These are phyloP conservation scores for Gymnopithys bicolor DNA, from an alignment of 2,797 vertebrate species.

Conservation along the genomic window DNA sequence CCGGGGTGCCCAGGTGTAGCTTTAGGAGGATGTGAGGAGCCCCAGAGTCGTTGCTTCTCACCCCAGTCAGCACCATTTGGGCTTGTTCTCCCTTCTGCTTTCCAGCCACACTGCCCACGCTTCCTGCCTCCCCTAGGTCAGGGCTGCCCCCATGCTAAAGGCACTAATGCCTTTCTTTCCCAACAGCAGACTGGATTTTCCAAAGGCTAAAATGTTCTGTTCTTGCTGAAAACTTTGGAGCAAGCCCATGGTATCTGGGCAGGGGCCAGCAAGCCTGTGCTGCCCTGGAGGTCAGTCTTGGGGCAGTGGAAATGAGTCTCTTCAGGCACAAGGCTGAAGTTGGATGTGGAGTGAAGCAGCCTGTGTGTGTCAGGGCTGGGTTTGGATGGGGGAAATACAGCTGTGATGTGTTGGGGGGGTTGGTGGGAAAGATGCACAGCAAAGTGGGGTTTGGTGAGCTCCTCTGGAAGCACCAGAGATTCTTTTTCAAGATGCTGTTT, in stretches of 20 bases:
- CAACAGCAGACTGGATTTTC: neutral
- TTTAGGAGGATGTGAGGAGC: neutral
- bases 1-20: accelerated
- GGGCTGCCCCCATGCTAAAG: neutral
- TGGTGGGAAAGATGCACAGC: neutral
- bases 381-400: neutral
- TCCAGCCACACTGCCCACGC: neutral
- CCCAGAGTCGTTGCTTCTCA: neutral
- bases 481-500: neutral
- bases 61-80: accelerated
- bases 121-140: neutral
- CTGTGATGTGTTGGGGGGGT: neutral
- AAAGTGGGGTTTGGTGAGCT: neutral
- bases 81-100: slow-evolving; percentile 5
- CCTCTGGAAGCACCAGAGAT: neutral
- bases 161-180: neutral
- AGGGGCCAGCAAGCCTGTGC: neutral
- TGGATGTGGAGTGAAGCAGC: neutral
- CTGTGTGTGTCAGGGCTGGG: neutral
- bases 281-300: neutral
- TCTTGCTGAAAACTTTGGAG: neutral
- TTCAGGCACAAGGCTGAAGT: neutral
- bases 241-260: neutral
- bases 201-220: neutral
- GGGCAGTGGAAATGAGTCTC: neutral